Conservation (phyloP, 2,797 vertebrate genomes). For the Myioborus miniatus region DNA sequence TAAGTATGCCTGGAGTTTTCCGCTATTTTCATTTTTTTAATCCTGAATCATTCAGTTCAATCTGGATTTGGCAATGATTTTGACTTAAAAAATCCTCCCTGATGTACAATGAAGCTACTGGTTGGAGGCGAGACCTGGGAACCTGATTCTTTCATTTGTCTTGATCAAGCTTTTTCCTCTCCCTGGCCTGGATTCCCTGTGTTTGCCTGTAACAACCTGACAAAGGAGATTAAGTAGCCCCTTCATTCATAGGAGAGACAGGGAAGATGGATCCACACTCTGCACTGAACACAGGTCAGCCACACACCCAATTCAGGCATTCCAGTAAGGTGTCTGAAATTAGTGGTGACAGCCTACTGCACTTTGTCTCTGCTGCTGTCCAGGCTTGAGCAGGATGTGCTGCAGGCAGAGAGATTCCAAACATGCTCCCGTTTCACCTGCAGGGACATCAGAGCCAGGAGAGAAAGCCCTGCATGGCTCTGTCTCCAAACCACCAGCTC, state of each 20-base stretch:
- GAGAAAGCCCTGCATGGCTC: not conserved
- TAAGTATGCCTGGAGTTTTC: not conserved
- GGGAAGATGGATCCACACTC: not conserved
- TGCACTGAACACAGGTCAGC: not conserved
- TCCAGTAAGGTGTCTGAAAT: not conserved
- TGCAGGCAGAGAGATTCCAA: not conserved
- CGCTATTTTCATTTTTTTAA: not conserved
- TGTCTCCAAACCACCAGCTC: not conserved
- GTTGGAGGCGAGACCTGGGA: not conserved
- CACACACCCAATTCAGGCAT: not conserved
- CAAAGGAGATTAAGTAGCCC: not conserved
- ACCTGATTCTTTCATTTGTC: conserved; percentile 30
- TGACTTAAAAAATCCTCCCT: conserved; percentile 20
- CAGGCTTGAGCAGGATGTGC: not conserved
- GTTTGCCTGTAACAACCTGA: not conserved
- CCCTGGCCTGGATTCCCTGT: not conserved
- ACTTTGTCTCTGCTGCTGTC: not conserved
- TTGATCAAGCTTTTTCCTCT: not conserved
- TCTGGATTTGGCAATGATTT: conserved; percentile 35
- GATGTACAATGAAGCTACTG: conserved; percentile 5
- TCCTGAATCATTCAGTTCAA: not conserved
- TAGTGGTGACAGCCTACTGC: not conserved
- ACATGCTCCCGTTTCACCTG: not conserved
- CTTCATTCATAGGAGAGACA: not conserved
- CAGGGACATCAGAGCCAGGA: not conserved